A percentile compares a stretch with the other conserved stretches of the same genome.
Evolutionary conservation across 2,888 invertebrate genomes (phyloP).

Genomic region (Brachynemurus nebulosus): DNA sequence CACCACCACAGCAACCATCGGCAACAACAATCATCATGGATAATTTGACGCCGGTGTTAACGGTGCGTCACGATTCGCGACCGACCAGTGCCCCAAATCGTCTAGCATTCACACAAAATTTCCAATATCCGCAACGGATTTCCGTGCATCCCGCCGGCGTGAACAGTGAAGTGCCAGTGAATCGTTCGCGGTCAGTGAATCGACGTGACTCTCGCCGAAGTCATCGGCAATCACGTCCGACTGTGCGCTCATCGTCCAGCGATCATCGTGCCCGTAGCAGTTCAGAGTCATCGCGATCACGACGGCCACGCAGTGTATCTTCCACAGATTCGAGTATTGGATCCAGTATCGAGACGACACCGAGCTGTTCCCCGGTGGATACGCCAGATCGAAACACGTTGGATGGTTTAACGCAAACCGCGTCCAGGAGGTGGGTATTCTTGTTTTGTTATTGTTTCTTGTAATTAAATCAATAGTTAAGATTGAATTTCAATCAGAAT

Average conservation of each 20-base stretch:
- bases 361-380: slow-evolving; percentile 23
- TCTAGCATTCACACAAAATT: slow-evolving; percentile 12
- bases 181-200: slow-evolving; percentile 22
- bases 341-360: slow-evolving; percentile 29
- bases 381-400: slow-evolving; percentile 3
- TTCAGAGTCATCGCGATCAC: slow-evolving; percentile 28
- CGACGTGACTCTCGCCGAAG: slow-evolving; percentile 15
- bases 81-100: slow-evolving; percentile 16
- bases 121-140: not conserved
- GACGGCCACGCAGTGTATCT: slow-evolving; percentile 28
- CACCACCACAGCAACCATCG: slow-evolving; percentile 23
- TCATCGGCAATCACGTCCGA: slow-evolving; percentile 13
- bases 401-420: not conserved
- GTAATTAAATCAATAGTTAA: no score
- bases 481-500: no score
- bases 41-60: slow-evolving; percentile 14
- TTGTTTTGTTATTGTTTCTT: no score
- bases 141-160: slow-evolving; percentile 8
- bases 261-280: slow-evolving; percentile 21
- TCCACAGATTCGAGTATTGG: slow-evolving; percentile 29
- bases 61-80: slow-evolving; percentile 8
- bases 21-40: slow-evolving; percentile 25
- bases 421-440: no score
- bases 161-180: slow-evolving; percentile 17
- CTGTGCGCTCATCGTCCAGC: slow-evolving; percentile 22